Evolutionary conservation across 2,797 vertebrate species (phyloP), one percentile per base, ranked within the genome.

Genomic region (Hirundo rustica): DNA sequence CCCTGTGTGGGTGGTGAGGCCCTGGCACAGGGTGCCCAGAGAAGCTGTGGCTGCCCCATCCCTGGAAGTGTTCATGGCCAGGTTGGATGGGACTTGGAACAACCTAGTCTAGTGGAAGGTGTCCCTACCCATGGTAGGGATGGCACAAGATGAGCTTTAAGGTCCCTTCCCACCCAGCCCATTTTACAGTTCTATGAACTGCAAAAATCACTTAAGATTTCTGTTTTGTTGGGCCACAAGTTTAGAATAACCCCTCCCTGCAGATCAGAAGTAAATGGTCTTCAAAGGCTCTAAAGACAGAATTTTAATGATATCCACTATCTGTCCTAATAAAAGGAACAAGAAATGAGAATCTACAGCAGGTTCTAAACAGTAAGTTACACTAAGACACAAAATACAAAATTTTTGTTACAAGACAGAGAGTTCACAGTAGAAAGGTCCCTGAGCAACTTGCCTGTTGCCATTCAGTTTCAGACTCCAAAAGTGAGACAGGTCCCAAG

Each of bases 21-120:
- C 47, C 47, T 42, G 58, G 73, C 36, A 51, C 8, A 75, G 23
- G 29, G 0, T 61, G 22, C 12, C 15, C 42, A 36, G 42, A 36
- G 84, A 1, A 71, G 75, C 75, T 58, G 23, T 20, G 60, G 51
- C 38, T 88, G 60, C 13, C 16, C 16, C 51, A 65, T 8, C 51
- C 23, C 53, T 73, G 60, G n/a, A 2, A 72, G 32, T 45, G 16
- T 4, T 3, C 38, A 17, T 29, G 13, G 45, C 60, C 67, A 51
- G 6, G 51, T 0, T 66, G 19, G 32, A 51, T 0, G 0, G 32
- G 22, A 6, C 16, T 65, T 36, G 38, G 45, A 72, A 23, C 27
- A 29, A 0, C 11, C 29, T 53, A 67, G 7, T 2, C 1, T 1
- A 53, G 16, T 30, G 53, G 45, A 10, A 73, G 9, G 51, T 53